Conservation (phyloP, 2,113 vertebrate genomes). For the Tragelaphus buxtoni region DNA sequence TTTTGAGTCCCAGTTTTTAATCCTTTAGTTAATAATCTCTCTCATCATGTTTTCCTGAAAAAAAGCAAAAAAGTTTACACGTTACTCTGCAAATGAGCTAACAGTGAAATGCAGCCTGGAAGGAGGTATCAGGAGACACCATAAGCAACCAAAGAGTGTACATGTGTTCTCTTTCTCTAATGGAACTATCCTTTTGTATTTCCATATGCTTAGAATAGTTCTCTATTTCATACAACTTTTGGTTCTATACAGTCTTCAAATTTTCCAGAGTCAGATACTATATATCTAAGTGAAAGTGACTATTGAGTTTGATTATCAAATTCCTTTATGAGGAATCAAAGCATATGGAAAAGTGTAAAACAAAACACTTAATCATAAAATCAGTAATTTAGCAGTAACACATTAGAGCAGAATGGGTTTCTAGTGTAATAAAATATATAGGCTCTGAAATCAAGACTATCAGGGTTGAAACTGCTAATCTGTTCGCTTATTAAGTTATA, state of each 20-base stretch:
- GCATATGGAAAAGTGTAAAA: background rate
- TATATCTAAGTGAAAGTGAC: background rate
- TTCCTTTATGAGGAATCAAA: slow-evolving; percentile 9
- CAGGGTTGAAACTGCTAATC: background rate
- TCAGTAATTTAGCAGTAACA: background rate
- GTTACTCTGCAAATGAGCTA: background rate
- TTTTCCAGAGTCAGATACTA: background rate
- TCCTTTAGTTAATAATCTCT: background rate
- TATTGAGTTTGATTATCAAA: background rate
- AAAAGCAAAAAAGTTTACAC: background rate
- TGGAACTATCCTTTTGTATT: background rate
- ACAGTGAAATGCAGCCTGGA: background rate
- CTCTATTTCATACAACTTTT: background rate
- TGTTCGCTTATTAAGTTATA: background rate
- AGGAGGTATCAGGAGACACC: background rate
- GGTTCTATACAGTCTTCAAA: background rate
- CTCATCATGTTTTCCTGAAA: background rate
- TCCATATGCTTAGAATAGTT: background rate
- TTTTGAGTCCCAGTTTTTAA: background rate
- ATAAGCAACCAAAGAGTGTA: background rate
- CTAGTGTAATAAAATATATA: background rate
- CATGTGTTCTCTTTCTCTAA: background rate
- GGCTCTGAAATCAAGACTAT: background rate
- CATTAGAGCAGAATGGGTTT: background rate
- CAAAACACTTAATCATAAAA: background rate